Base-by-base conservation (phyloP, 2,888 invertebrate genomes). In the Autographa pulchrina region DNA sequence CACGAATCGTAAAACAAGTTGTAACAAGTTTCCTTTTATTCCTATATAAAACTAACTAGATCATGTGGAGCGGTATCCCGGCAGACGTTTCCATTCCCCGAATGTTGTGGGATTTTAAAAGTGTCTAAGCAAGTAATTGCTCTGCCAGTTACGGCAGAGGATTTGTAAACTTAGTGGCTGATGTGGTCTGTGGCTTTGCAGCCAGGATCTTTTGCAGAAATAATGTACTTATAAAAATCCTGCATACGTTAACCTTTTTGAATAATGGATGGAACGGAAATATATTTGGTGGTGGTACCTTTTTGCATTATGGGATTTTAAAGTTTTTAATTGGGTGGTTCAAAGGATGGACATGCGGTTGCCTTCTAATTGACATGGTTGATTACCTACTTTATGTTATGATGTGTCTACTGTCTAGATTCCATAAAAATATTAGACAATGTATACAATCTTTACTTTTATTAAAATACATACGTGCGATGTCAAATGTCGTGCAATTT, bases 91-190 rank as follows among this genome's bases (percentile, higher is more conserved):
- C 93, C 88, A 93, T 93, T 93, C 90, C 87, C 92, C 88, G 89
- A 91, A 93, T 91, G 91, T 89, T 89, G 87, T 86, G 82, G 88
- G 91, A 91, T 92, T 94, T 92, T 93, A 90, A 93, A 94, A 94
- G 91, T 94, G 94, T 94, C 94, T 94, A 89, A 91, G 90, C 89
- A 91, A 93, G 93, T 94, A 94, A 95, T 94, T 94, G 94, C 88
- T 90, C 93, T 94, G 94, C 93, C 94, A 94, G 94, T 94, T 94
- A 90, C 91, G 82, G 76, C 72, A 80, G 84, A 84, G 88, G 89
- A 90, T 91, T 91, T 91, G 90, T 89, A 81, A 89, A 88, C 89
- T 92, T 87, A 71, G 81, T 78, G 83, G 84, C 78, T 82, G 72
- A 70, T 80, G 81, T 79, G 81, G 82, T 65, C 73, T 66, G 69